phyloP scores from a whole-genome alignment of 2,888 invertebrate species.

The Drosophila ustulata region DNA sequence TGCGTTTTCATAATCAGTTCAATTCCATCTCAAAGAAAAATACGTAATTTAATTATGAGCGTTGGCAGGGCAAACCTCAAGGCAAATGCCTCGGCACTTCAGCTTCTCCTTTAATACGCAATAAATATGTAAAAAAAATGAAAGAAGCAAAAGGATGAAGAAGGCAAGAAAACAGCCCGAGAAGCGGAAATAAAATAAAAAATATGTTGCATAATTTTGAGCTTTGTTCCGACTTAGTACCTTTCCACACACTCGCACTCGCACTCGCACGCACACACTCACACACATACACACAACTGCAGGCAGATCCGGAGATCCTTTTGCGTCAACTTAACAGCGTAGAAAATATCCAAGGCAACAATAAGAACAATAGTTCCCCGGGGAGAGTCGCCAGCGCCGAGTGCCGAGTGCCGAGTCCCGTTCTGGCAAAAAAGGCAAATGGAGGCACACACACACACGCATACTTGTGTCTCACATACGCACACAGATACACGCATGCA shows the following conservation, averaged over 20 bases:
- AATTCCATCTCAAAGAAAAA: constrained; percentile 45
- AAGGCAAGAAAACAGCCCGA: constrained; percentile 36
- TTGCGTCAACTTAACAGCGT: constrained; percentile 81
- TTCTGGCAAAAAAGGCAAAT: constrained; percentile 75
- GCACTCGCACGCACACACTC: constrained; percentile 19
- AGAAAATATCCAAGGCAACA: constrained; percentile 79
- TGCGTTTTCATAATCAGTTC: constrained; percentile 60
- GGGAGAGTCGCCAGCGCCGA: constrained; percentile 66
- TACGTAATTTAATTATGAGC: constrained; percentile 70
- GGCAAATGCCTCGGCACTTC: constrained; percentile 52
- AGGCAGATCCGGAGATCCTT: constrained; percentile 76
- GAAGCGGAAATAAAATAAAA: constrained; percentile 73
- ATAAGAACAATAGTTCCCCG: constrained; percentile 83
- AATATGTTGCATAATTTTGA: constrained; percentile 82
- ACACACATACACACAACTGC: constrained; percentile 46
- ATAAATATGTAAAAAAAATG: constrained; percentile 51
- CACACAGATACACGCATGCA: constrained; percentile 62
- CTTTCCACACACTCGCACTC: constrained; percentile 60
- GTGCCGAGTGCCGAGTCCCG: constrained; percentile 31
- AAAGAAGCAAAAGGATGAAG: constrained; percentile 1
- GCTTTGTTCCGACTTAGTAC: constrained; percentile 82
- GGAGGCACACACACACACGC: constrained; percentile 43
- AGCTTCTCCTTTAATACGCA: constrained; percentile 55
- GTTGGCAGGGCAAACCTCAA: constrained; percentile 46
- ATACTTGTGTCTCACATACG: constrained; percentile 21